Evolutionary conservation across 2,888 invertebrate genomes (phyloP), one percentile per base, ranked within the genome.

Genomic region (Nasonia oneida): DNA sequence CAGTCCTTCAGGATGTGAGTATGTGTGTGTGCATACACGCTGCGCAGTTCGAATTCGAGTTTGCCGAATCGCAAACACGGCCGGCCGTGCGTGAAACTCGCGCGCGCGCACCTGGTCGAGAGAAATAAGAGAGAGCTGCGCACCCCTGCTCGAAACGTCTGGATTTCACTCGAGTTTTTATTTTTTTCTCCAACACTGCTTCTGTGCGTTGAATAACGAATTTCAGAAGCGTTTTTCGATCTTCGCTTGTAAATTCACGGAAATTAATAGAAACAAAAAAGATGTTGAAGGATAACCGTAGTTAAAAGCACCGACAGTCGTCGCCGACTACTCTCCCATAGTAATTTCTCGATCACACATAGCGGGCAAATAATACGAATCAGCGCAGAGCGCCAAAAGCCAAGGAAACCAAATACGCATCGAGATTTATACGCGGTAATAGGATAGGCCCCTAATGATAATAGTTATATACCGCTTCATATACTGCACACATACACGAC

Each of bases 81-180:
- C 8, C 78, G 37, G 70, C 57, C 78, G 67, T 77, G 77, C 77
- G 70, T 77, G 39, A 80, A 83, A 67, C 64, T 12, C 18, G 42
- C 18, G 42, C 42, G 42, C 42, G 18, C 75, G 42, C 83, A 83
- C 83, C 83, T 83, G 82, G 82, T 10, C 64, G 64, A 61, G 23
- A 53, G 15, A 15, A 53, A 50, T 14, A 14, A 53, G 53, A 53
- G 53, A 53, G 53, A 61, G 47, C n/a, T 57, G 39, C 75, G 39
- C 75, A 67, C 70, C 77, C 77, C 83, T 53, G 67, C 57, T 6
- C 18, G 39, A 42, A 42, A 42, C n/a, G 18, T 57, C 57, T 57
- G 18, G 57, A 61, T 61, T 61, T 61, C n/a, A 23, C 57, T 61
- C 57, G 23, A 23, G 57, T 53, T 70, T 39, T 42, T n/a, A 50